These are phyloP conservation scores for Hozukius guyotensis DNA, from an alignment of 2,797 vertebrate species.

Conservation along the genomic window DNA sequence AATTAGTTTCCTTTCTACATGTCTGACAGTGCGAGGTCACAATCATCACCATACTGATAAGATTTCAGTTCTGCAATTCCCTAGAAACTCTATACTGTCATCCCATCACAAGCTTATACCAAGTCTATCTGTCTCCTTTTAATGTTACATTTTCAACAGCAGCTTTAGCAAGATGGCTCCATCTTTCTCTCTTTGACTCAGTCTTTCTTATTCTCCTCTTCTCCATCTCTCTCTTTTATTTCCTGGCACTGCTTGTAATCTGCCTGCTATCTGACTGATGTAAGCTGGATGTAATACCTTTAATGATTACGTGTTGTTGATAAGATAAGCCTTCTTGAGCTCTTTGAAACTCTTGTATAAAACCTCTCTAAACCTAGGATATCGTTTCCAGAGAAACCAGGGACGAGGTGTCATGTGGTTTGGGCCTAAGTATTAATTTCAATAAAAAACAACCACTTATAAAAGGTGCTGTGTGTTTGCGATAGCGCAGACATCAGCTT, in stretches of 20 bases:
- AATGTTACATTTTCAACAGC: slow-evolving; percentile 28
- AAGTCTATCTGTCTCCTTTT: neutral
- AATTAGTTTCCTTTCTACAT: slow-evolving; percentile 39
- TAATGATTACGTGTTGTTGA: slow-evolving; percentile 60
- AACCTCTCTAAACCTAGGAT: slow-evolving; percentile 29
- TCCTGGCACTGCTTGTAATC: slow-evolving; percentile 29
- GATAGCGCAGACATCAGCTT: neutral
- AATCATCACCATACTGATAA: slow-evolving; percentile 10
- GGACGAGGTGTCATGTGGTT: neutral
- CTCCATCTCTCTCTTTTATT: slow-evolving; percentile 8
- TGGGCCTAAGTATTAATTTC: slow-evolving; percentile 11
- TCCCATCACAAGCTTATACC: neutral
- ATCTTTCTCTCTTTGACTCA: slow-evolving; percentile 2
- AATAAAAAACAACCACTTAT: slow-evolving; percentile 2
- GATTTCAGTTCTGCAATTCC: slow-evolving; percentile 16
- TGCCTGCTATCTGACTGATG: slow-evolving; percentile 65
- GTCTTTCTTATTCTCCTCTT: slow-evolving; percentile 4
- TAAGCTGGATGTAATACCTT: slow-evolving; percentile 67
- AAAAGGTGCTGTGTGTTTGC: neutral
- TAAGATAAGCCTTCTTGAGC: slow-evolving; percentile 56
- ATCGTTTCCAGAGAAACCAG: slow-evolving; percentile 21
- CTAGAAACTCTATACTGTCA: slow-evolving; percentile 12
- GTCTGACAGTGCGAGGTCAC: slow-evolving; percentile 21
- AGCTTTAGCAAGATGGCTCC: slow-evolving; percentile 1
- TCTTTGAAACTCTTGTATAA: slow-evolving; percentile 25